These are phyloP conservation scores for Mnemiopsis leidyi DNA, from an alignment of 37 sponge, comb jelly and placozoan species.

Conservation along the genomic window DNA sequence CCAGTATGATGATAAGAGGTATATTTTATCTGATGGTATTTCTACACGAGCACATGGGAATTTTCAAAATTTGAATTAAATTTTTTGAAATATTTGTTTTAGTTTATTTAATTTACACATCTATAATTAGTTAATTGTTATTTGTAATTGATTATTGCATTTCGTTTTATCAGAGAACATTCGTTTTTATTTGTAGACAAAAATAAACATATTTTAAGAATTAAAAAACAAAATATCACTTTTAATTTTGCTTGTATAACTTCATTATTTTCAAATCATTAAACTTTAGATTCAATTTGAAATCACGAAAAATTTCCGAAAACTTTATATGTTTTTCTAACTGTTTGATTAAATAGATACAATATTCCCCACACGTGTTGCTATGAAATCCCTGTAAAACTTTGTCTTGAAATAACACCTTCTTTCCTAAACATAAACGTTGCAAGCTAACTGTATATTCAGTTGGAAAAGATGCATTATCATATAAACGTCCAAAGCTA, in stretches of 20 bases:
- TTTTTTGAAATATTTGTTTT: neutral
- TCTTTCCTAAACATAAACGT: neutral
- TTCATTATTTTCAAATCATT: conserved; percentile 15
- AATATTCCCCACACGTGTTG: conserved; percentile 31
- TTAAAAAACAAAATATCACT: neutral
- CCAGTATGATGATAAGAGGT: conserved; percentile 33
- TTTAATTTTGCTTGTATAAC: neutral
- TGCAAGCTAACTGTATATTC: neutral
- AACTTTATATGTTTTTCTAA: neutral
- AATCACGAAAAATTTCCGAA: neutral
- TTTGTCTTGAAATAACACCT: neutral
- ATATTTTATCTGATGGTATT: neutral
- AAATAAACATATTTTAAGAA: too few relatives aligned
- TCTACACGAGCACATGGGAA: conserved; percentile 12
- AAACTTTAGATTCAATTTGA: neutral
- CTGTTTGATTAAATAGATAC: conserved; percentile 20
- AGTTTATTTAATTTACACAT: too few relatives aligned
- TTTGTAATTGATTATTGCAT: too few relatives aligned
- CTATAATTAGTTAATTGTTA: too few relatives aligned
- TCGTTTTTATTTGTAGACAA: too few relatives aligned
- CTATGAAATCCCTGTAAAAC: conserved; percentile 39
- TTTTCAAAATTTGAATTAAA: neutral
- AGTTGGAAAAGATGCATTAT: neutral
- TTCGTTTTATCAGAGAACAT: too few relatives aligned
- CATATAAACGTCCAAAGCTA: neutral